Evolutionary conservation across 2,113 vertebrate genomes (phyloP).

Genomic region (Prunella fulvescens): DNA sequence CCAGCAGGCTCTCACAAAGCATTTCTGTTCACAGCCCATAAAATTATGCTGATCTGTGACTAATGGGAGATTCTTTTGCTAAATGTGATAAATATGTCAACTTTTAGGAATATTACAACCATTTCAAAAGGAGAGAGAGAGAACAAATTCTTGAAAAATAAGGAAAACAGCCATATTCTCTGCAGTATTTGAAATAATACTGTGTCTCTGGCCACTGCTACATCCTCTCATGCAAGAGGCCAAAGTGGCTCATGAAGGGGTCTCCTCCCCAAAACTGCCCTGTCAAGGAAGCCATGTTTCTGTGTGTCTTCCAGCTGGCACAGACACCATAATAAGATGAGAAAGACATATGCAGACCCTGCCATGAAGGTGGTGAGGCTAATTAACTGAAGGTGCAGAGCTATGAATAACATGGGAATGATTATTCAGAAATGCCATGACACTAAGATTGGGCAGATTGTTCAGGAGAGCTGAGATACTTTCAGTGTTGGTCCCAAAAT

Average conservation of each 20-base stretch:
- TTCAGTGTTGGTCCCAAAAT: background rate
- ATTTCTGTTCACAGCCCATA: background rate
- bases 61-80: background rate
- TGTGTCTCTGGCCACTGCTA: background rate
- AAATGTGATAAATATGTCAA: background rate
- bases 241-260: background rate
- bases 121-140: background rate
- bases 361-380: background rate
- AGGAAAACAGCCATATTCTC: background rate
- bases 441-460: background rate
- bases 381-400: background rate
- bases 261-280: background rate
- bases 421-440: background rate
- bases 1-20: background rate
- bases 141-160: background rate
- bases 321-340: background rate
- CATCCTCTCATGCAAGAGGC: background rate
- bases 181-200: background rate
- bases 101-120: background rate
- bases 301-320: background rate
- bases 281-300: background rate
- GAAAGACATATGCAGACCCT: background rate
- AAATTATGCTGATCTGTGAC: background rate
- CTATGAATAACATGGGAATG: background rate
- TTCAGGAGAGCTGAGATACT: background rate